Base-by-base conservation (phyloP, 2,797 vertebrate species). In the Cichlasoma orientale region DNA sequence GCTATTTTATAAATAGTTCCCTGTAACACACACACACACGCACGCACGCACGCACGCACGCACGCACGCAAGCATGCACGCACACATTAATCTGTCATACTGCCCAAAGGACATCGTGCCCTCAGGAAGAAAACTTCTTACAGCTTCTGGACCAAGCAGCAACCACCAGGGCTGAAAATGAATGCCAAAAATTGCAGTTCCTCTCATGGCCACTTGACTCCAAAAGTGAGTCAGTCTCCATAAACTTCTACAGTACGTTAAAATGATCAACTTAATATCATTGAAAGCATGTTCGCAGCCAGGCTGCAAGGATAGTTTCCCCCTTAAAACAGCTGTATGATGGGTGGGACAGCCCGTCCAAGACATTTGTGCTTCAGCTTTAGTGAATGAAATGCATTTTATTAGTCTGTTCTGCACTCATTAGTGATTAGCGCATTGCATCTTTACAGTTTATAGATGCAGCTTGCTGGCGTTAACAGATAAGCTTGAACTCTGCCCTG, bases 1-100 rank as follows among this genome's bases (percentile, higher is more conserved):
- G 54, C 7, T 3, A 63, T 54, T 68, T 58, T 61, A 81, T 80
- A 78, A 80, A 88, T 86, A 76, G 5, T 36, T 33, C 19, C 18
- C 14, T n/a, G 14, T 4, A 57, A 23, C 27, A 73, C 33, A 63
- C 52, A 74, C 25, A 21, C 2, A 54, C 41, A 78, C 59, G 77
- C 27, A 59, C n/a, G 38, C 61, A 38, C 66, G 47, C 70, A 78
- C 66, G n/a, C 25, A 70, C 31, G 53, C 50, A 71, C 19, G 14
- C 2, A 38, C 38, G 75, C 66, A 74, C 25, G 50, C 19, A 53
- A 61, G 36, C 66, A 53, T 41, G 56, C 71, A 78, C 41, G 58
- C 75, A 61, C 44, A 53, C 9, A 61, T 59, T 16, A 25, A 19
- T 56, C 31, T 27, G 10, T 76, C 66, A 29, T 14, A 25, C 47